A percentile compares a stretch with the other conserved stretches of the same genome.
phyloP scores from a whole-genome alignment of 1,140 invertebrate species.

The Zelostemma sp. region DNA sequence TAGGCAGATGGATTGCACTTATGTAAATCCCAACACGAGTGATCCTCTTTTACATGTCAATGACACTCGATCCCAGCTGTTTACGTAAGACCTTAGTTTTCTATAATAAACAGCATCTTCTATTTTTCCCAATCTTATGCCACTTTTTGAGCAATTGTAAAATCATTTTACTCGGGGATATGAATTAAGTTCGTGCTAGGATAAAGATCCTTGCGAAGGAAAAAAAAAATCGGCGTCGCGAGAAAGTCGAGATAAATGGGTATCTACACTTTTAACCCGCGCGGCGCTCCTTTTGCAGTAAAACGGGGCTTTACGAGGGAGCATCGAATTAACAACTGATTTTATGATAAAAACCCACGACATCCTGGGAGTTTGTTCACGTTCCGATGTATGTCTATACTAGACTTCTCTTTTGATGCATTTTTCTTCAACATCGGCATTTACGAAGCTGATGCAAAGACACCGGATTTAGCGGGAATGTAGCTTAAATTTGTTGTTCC shows the following conservation, averaged over 20 bases:
- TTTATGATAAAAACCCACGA: constrained; percentile 32
- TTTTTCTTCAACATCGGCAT: constrained; percentile 5
- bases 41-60: neutral
- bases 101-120: no score
- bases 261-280: constrained; percentile 23
- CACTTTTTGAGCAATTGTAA: no score
- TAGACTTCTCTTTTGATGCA: constrained; percentile 9
- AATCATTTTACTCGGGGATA: neutral
- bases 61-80: neutral
- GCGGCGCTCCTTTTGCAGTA: constrained; percentile 19
- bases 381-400: constrained; percentile 4
- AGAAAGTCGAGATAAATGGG: constrained; percentile 22
- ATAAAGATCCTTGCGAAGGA: constrained; percentile 10
- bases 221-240: constrained; percentile 6
- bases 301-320: constrained; percentile 23
- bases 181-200: constrained; percentile 7
- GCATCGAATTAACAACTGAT: constrained; percentile 36
- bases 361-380: constrained; percentile 25
- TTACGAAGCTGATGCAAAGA: no score
- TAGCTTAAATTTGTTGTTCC: no score
- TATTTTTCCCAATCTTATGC: no score
- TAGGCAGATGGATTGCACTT: neutral
- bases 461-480: no score
- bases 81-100: neutral
- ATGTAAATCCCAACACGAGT: neutral